Percentiles rank a stretch among this genome's conserved stretches.
Evolutionary conservation across 2,888 invertebrate genomes (phyloP).

Genomic region (Stenolophus ochropezus): DNA sequence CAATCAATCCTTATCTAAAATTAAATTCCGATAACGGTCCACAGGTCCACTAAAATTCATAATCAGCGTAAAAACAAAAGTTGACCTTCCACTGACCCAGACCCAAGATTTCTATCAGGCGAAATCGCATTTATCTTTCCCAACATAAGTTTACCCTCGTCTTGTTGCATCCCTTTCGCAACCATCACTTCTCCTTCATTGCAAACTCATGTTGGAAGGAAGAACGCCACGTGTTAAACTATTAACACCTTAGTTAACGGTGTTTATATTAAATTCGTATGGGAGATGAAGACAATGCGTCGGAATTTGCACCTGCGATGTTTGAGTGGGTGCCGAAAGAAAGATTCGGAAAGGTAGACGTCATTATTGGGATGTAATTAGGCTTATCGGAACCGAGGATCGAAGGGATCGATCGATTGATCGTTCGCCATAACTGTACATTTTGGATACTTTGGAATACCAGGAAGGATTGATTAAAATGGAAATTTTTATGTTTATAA

Average conservation of each 20-base stretch:
- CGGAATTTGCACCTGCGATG: slow-evolving; percentile 37
- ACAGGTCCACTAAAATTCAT: slow-evolving; percentile 40
- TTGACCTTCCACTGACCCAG: slow-evolving; percentile 44
- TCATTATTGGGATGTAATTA: slow-evolving; percentile 53
- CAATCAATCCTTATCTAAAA: slow-evolving; percentile 46
- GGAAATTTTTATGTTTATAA: neutral
- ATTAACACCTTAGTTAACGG: slow-evolving; percentile 60
- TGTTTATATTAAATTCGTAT: slow-evolving; percentile 58
- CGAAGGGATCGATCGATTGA: slow-evolving; percentile 26
- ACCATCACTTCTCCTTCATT: neutral
- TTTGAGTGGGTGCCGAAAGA: slow-evolving; percentile 43
- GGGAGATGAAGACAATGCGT: slow-evolving; percentile 14
- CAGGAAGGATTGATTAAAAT: slow-evolving; percentile 8
- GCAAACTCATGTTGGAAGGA: slow-evolving; percentile 13
- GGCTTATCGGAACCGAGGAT: slow-evolving; percentile 40
- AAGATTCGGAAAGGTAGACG: slow-evolving; percentile 20
- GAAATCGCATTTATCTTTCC: slow-evolving; percentile 42
- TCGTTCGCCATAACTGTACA: slow-evolving; percentile 22
- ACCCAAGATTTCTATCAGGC: slow-evolving; percentile 30
- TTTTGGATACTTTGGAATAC: neutral
- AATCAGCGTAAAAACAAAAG: slow-evolving; percentile 53
- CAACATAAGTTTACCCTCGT: slow-evolving; percentile 15
- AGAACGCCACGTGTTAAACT: slow-evolving; percentile 55
- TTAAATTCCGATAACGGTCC: slow-evolving; percentile 53
- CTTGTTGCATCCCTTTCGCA: too few species aligned